Percentiles rank a stretch among this genome's conserved stretches.
Conservation (phyloP, 2,113 vertebrate genomes). For the Oxyura jamaicensis region DNA sequence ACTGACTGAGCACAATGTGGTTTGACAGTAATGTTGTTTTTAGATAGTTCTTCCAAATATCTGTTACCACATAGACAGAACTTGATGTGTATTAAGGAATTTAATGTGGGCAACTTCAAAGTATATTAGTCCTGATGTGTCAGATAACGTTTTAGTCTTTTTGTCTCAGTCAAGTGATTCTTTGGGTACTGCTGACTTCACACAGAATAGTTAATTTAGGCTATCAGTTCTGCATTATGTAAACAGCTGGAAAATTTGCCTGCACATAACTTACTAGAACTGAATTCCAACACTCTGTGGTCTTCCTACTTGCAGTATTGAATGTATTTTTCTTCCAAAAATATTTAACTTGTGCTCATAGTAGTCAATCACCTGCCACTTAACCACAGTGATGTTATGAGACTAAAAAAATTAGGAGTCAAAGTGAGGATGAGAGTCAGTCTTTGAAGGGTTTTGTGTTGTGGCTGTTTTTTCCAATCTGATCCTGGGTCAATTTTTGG, state of each 20-base stretch:
- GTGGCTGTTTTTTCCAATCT: constrained; percentile 10
- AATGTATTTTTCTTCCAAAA: constrained; percentile 25
- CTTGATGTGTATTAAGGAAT: not conserved
- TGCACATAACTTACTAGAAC: not conserved
- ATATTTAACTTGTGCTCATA: not conserved
- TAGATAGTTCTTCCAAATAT: not conserved
- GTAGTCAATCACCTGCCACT: not conserved
- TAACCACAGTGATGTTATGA: not conserved
- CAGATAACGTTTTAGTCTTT: not conserved
- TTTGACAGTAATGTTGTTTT: not conserved
- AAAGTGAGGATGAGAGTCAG: constrained; percentile 41
- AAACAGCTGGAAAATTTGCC: not conserved
- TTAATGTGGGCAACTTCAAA: not conserved
- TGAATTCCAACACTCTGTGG: not conserved
- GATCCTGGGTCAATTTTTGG: not conserved
- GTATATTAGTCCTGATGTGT: not conserved
- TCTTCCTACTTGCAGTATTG: not conserved
- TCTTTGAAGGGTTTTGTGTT: constrained; percentile 21
- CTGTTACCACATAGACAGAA: not conserved
- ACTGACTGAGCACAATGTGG: not conserved
- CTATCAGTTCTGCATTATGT: not conserved
- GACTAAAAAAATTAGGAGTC: not conserved
- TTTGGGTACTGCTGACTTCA: not conserved
- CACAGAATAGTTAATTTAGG: not conserved
- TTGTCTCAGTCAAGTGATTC: not conserved